phyloP scores from a whole-genome alignment of 2,797 vertebrate species.

The Micrastur ruficollis region DNA sequence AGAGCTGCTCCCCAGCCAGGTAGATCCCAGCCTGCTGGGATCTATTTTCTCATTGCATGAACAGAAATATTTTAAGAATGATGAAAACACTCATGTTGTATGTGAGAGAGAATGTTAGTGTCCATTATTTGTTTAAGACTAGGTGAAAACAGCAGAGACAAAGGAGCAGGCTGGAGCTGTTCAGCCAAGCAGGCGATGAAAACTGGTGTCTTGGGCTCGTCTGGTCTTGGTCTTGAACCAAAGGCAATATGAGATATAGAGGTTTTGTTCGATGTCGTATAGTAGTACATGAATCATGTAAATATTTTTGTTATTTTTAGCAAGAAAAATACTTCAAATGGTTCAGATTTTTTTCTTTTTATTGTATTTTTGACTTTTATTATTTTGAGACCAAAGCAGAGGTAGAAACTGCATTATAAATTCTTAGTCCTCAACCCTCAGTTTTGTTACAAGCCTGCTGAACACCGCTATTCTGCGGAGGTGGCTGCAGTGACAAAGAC shows the following conservation, averaged over 20 bases:
- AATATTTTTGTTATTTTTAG: background rate
- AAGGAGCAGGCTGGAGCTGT: background rate
- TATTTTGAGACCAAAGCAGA: background rate
- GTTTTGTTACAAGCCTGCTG: background rate
- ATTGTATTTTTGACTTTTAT: no score
- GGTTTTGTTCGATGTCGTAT: background rate
- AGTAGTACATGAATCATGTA: background rate
- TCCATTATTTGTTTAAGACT: background rate
- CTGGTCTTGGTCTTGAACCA: background rate
- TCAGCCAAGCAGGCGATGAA: background rate
- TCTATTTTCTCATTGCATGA: background rate
- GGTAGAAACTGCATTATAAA: background rate
- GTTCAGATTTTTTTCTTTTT: no score
- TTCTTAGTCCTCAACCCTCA: background rate
- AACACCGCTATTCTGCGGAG: background rate
- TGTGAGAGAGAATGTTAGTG: background rate
- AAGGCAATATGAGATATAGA: background rate
- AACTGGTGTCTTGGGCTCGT: rapidly evolving
- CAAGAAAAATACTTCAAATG: background rate
- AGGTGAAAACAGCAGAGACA: background rate
- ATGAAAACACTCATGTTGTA: background rate
- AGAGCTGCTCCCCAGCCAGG: background rate
- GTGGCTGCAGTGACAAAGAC: background rate
- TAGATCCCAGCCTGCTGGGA: background rate
- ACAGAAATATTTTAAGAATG: background rate